Evolutionary conservation across 2,888 invertebrate species (phyloP).

Genomic region (Disparrhopalites patrizii): DNA sequence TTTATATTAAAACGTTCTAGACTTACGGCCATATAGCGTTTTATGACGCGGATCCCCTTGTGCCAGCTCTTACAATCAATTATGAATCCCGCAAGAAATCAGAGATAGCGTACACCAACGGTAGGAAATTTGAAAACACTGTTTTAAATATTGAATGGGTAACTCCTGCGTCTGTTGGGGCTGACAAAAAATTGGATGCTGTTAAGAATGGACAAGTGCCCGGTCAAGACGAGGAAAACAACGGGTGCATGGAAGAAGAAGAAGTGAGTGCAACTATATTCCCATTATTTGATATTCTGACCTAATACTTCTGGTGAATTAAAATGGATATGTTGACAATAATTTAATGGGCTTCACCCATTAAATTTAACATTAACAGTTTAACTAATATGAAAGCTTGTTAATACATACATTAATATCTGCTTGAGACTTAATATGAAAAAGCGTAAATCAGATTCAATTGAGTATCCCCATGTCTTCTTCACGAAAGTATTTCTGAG

Average conservation of each 20-base stretch:
- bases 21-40: constrained; percentile 84
- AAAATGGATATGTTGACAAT: too few relatives aligned
- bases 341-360: too few relatives aligned
- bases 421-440: too few relatives aligned
- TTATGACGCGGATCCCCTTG: constrained; percentile 68
- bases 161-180: constrained; percentile 17
- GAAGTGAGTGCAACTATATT: constrained; percentile 53
- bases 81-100: constrained; percentile 74
- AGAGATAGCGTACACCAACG: constrained; percentile 71
- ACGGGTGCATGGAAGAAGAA: constrained; percentile 52
- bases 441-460: too few relatives aligned
- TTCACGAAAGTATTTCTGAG: too few relatives aligned
- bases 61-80: constrained; percentile 71
- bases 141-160: constrained; percentile 56
- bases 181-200: constrained; percentile 19
- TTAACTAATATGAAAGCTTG: too few relatives aligned
- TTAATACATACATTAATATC: too few relatives aligned
- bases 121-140: constrained; percentile 68
- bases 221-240: constrained; percentile 53
- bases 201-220: constrained; percentile 21
- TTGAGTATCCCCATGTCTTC: too few relatives aligned
- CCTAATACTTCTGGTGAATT: too few relatives aligned
- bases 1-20: constrained; percentile 54
- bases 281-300: too few relatives aligned
- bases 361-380: too few relatives aligned